Conservation (phyloP, 1,140 invertebrate species). For the Bombus polaris region DNA sequence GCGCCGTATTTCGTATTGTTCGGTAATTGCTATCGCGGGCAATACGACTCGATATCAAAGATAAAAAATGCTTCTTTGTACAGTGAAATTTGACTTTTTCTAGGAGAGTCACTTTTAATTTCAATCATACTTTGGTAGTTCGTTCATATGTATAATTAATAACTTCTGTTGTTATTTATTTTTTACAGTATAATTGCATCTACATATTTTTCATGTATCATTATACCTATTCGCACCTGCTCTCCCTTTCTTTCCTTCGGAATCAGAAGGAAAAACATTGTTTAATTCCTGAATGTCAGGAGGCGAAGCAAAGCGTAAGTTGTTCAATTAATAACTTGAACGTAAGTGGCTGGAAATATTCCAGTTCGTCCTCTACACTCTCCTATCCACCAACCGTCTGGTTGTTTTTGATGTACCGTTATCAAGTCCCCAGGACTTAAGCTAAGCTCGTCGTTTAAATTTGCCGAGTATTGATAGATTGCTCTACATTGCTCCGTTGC, state of each 20-base stretch:
- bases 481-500: constrained; percentile 89
- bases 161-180: background rate
- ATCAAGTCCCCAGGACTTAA: constrained; percentile 93
- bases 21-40: too few relatives aligned
- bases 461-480: constrained; percentile 94
- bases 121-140: constrained; percentile 29
- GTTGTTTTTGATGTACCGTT: constrained; percentile 94
- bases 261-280: background rate
- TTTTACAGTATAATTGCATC: background rate
- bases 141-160: background rate
- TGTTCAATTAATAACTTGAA: constrained; percentile 84
- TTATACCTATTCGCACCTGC: background rate
- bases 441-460: constrained; percentile 93
- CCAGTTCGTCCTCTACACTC: constrained; percentile 93
- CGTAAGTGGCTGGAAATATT: constrained; percentile 96
- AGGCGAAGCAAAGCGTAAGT: constrained; percentile 1
- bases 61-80: background rate
- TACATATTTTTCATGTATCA: background rate
- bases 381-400: constrained; percentile 98
- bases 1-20: background rate
- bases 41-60: too few relatives aligned
- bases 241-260: too few relatives aligned
- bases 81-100: background rate
- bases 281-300: background rate
- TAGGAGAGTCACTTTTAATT: background rate